Conservation (phyloP, 2,888 invertebrate genomes). For the Ectemnius continuus region DNA sequence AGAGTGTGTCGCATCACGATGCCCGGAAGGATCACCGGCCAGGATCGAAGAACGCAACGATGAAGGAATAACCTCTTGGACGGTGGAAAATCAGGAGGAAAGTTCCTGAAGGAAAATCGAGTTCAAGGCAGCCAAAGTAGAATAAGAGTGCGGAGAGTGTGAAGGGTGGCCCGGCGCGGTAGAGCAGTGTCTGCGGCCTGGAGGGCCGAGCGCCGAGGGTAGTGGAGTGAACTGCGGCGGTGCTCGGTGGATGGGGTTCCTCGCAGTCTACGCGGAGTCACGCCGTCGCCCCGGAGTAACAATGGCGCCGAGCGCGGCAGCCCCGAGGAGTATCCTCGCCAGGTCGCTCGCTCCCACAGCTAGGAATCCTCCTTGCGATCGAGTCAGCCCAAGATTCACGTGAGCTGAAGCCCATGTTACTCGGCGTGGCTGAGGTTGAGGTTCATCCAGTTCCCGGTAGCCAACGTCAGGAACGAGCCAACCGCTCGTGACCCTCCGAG, state of each 20-base stretch:
- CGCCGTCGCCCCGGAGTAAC: conserved; percentile 39
- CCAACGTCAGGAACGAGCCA: neutral
- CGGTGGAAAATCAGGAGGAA: too few relatives aligned
- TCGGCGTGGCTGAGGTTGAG: neutral
- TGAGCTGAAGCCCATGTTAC: conserved; percentile 37
- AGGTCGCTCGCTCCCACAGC: neutral
- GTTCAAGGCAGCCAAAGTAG: neutral
- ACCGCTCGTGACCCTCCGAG: conserved; percentile 7
- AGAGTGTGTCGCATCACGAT: neutral
- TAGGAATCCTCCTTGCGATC: conserved; percentile 24
- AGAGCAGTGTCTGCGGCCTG: neutral
- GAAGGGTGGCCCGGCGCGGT: conserved; percentile 1
- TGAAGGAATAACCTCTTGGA: too few relatives aligned
- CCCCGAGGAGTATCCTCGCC: conserved; percentile 31
- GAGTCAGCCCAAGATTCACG: conserved; percentile 39
- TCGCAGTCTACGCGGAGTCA: conserved; percentile 2
- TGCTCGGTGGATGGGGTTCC: neutral
- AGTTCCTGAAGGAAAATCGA: neutral
- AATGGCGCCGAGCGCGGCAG: conserved; percentile 67
- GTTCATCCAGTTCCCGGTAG: too few relatives aligned
- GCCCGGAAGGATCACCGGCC: too few relatives aligned
- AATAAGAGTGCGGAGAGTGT: neutral
- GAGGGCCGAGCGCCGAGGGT: neutral
- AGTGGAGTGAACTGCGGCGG: neutral
- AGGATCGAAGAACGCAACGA: too few relatives aligned